Evolutionary conservation across 2,888 invertebrate species (phyloP), one percentile per base, ranked within the genome.

Genomic region (Aproaerema taeniolella): DNA sequence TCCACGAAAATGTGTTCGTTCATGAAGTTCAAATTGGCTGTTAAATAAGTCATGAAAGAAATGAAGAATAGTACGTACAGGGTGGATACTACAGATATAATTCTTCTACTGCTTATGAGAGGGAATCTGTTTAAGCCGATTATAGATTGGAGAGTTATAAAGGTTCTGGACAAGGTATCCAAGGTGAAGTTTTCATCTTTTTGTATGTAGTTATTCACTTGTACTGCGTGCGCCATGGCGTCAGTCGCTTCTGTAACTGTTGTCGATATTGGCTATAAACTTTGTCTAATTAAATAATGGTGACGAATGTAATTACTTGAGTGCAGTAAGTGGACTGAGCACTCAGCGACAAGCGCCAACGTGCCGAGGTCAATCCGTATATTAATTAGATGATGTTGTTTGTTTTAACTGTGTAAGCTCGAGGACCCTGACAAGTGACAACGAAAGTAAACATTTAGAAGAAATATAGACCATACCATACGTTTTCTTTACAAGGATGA

Each of bases 121-220:
- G n/a, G n/a, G n/a, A 49, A n/a, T 17, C 56, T 40, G 37, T 52
- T 49, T 8, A 47, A 31, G 5, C 57, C 57, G 6, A 49, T 14
- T 4, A 47, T 3, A 4, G 43, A 34, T 34, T 37, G 41, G 2
- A 28, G 3, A 12, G 45, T 16, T 5, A 55, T 46, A 14, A 47
- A 52, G 1, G 41, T 11, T 31, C 50, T 50, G 4, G 49, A 46
- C 20, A 42, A 34, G 11, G n/a, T 24, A 12, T 53, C 51, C 2
- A 46, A n/a, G 31, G 14, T 31, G 6, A 8, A 13, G 25, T 30
- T 12, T 13, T 30, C 13, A 6, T 30, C 6, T 12, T 4, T 12
- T 30, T 10, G 9, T 30, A 30, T 12, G 30, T 11, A 30, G 12
- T 30, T 30, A 13, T 30, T 30, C 4, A 30, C 11, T 5, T 13